These are phyloP conservation scores for Drosophila dunni DNA, from an alignment of 1,140 invertebrate genomes.

Conservation along the genomic window DNA sequence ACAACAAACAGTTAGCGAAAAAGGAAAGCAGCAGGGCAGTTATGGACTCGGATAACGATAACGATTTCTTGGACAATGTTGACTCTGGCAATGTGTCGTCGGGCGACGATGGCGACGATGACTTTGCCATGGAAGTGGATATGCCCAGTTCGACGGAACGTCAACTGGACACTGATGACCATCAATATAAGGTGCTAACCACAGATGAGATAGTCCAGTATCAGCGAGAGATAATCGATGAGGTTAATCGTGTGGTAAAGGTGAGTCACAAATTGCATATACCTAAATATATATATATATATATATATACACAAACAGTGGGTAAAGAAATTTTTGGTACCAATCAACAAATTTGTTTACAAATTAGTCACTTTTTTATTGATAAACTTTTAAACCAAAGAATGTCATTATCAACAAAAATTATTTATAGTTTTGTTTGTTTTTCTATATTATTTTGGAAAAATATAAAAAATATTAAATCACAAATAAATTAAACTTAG, in stretches of 20 bases:
- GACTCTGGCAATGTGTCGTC: conserved; percentile 96
- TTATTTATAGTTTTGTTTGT: too few species aligned
- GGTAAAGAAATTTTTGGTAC: neutral
- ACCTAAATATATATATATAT: neutral
- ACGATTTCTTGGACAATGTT: conserved; percentile 94
- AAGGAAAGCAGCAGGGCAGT: conserved; percentile 11
- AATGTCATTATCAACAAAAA: too few species aligned
- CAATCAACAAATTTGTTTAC: too few species aligned
- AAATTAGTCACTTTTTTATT: too few species aligned
- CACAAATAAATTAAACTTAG: too few species aligned
- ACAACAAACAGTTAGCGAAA: conserved; percentile 10
- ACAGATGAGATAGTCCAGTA: conserved; percentile 98
- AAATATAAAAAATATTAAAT: too few species aligned
- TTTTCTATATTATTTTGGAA: too few species aligned
- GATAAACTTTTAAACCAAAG: too few species aligned
- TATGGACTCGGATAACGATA: conserved; percentile 93
- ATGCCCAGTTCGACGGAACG: conserved; percentile 88
- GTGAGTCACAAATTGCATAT: conserved; percentile 85
- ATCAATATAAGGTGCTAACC: conserved; percentile 96
- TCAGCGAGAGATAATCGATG: conserved; percentile 98
- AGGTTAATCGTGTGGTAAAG: conserved; percentile 95
- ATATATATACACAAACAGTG: neutral
- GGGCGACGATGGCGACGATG: conserved; percentile 93
- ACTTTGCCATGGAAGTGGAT: conserved; percentile 96
- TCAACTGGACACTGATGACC: conserved; percentile 93